Conservation (phyloP, 2,113 vertebrate genomes). For the Muscicapa adusta region DNA sequence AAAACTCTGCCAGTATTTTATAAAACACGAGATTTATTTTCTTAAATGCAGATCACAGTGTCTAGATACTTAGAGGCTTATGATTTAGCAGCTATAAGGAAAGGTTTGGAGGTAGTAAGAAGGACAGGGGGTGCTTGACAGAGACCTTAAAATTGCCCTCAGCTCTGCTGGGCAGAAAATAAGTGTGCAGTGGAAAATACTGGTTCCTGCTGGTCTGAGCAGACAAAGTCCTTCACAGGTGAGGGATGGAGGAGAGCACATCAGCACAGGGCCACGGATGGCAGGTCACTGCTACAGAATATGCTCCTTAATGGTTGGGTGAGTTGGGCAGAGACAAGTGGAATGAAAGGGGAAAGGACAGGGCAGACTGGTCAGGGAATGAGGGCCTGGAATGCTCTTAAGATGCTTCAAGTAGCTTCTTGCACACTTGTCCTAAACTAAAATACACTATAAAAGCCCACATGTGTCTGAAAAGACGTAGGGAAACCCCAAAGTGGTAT, state of each 20-base stretch:
- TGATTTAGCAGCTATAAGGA: constrained; percentile 41
- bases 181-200: neutral
- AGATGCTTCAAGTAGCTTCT: neutral
- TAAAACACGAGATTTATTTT: constrained; percentile 64
- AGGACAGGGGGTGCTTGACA: neutral
- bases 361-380: neutral
- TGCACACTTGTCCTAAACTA: neutral
- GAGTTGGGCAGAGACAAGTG: neutral
- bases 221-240: constrained; percentile 30
- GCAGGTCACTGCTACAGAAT: neutral
- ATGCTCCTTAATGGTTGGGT: neutral
- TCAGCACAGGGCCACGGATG: neutral
- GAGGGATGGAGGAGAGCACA: neutral
- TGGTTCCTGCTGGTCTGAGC: neutral
- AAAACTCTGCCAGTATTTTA: constrained; percentile 39
- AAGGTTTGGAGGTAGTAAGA: constrained; percentile 21
- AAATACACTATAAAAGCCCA: neutral
- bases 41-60: constrained; percentile 45
- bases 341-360: neutral
- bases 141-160: neutral
- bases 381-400: rapidly evolving
- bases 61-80: constrained; percentile 39
- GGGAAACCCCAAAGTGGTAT: neutral
- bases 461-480: neutral
- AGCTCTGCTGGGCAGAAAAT: neutral